Percentiles rank a stretch among this genome's conserved stretches.
Conservation (phyloP, 2,113 vertebrate genomes). For the Misgurnus anguillicaudatus region DNA sequence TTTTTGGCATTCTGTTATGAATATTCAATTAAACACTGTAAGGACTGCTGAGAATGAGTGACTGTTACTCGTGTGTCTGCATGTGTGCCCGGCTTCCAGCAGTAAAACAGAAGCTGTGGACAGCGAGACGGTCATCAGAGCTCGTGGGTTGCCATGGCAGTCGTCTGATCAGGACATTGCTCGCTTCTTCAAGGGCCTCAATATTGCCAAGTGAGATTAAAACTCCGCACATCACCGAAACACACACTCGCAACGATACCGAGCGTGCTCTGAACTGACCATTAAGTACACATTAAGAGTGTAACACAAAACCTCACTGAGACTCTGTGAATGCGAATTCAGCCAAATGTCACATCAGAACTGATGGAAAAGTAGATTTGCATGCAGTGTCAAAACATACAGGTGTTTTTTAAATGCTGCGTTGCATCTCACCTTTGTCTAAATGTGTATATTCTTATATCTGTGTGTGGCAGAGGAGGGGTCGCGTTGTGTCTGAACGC, state of each 20-base stretch:
- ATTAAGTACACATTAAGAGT: slow-evolving; percentile 26
- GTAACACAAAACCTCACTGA: slow-evolving; percentile 9
- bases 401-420: not conserved
- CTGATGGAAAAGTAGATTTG: not conserved
- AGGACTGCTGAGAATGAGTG: not conserved
- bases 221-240: not conserved
- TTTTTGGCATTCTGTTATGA: too few relatives aligned
- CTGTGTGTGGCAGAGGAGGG: slow-evolving; percentile 79
- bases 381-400: not conserved
- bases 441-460: slow-evolving; percentile 18
- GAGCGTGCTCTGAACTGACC: slow-evolving; percentile 13
- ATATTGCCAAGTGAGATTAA: slow-evolving; percentile 89
- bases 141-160: slow-evolving; percentile 94
- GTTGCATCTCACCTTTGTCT: not conserved
- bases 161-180: slow-evolving; percentile 97
- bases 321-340: not conserved
- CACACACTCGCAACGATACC: not conserved
- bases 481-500: slow-evolving; percentile 94
- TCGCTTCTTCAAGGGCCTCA: slow-evolving; percentile 96
- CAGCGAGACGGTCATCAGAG: slow-evolving; percentile 93
- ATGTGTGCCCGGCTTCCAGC: slow-evolving; percentile 66
- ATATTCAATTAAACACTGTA: not conserved
- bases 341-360: slow-evolving; percentile 21
- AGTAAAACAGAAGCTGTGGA: slow-evolving; percentile 91
- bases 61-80: not conserved